A percentile compares a stretch with the other conserved stretches of the same genome.
Conservation (phyloP, 92 coral and sea anemone species). For the Bergia puertoricense region DNA sequence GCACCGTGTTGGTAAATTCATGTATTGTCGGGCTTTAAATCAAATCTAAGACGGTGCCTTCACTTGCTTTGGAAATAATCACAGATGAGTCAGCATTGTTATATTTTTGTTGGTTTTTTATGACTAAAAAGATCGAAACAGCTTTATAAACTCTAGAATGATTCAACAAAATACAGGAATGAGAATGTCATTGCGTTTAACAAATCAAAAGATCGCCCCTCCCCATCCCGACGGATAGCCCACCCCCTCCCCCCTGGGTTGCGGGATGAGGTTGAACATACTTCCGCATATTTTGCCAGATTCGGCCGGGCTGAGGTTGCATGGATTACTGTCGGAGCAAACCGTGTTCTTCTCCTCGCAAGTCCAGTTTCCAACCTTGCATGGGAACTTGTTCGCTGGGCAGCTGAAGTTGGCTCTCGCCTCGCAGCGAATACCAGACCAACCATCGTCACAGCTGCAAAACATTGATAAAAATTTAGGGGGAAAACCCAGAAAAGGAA, state of each 20-base stretch:
- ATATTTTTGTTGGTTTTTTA: not conserved
- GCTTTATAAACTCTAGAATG: not conserved
- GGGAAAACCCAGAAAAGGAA: not conserved
- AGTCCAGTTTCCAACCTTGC: conserved; percentile 70
- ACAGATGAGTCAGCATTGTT: not conserved
- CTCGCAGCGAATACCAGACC: conserved; percentile 73
- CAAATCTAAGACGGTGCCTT: too few species aligned
- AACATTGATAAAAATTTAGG: not conserved
- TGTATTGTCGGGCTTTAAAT: too few species aligned
- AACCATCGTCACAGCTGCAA: conserved; percentile 51
- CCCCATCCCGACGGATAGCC: not conserved
- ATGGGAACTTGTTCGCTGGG: conserved; percentile 31
- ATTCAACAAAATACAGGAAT: not conserved
- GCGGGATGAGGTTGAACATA: conserved; percentile 28
- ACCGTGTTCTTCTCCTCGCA: conserved; percentile 50
- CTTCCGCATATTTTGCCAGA: conserved; percentile 64
- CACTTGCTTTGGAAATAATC: too few species aligned
- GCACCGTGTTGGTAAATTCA: too few species aligned
- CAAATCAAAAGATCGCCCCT: not conserved
- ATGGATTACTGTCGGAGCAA: conserved; percentile 51
- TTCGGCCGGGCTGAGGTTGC: conserved; percentile 62
- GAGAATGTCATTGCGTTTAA: not conserved
- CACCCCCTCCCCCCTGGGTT: not conserved
- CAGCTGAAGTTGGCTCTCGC: conserved; percentile 66
- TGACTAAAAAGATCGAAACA: not conserved